Conservation (phyloP, 2,888 invertebrate genomes). For the Eudemis profundana region DNA sequence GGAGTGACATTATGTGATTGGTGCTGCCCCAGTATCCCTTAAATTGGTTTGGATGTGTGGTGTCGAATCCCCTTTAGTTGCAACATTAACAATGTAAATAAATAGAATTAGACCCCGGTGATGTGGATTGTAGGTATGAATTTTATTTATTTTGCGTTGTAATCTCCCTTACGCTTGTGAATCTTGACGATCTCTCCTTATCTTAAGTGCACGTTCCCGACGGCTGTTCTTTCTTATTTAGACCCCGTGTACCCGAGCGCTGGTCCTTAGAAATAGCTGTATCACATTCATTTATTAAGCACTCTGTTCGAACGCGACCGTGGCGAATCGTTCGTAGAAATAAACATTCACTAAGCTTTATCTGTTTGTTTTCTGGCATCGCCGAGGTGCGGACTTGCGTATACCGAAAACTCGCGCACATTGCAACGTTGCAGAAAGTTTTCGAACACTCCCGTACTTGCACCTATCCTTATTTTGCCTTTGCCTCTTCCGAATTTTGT, state of each 20-base stretch:
- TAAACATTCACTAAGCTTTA: slow-evolving; percentile 76
- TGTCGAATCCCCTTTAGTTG: slow-evolving; percentile 70
- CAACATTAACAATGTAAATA: slow-evolving; percentile 64
- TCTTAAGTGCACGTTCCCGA: slow-evolving; percentile 50
- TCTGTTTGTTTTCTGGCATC: slow-evolving; percentile 86
- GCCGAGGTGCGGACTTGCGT: slow-evolving; percentile 73
- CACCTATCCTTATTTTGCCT: slow-evolving; percentile 80
- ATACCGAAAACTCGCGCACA: slow-evolving; percentile 63
- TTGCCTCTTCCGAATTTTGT: slow-evolving; percentile 70
- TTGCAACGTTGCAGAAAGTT: slow-evolving; percentile 57
- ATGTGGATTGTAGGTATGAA: slow-evolving; percentile 67
- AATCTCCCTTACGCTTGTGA: slow-evolving; percentile 62
- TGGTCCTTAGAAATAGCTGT: slow-evolving; percentile 59
- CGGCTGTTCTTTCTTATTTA: slow-evolving; percentile 46
- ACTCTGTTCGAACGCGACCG: slow-evolving; percentile 58
- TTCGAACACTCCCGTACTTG: slow-evolving; percentile 66
- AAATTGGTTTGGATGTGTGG: slow-evolving; percentile 74
- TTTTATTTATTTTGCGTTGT: slow-evolving; percentile 67
- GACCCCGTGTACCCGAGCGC: slow-evolving; percentile 51
- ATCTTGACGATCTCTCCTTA: slow-evolving; percentile 56
- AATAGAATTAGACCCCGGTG: slow-evolving; percentile 67
- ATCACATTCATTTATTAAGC: slow-evolving; percentile 56
- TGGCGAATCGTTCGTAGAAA: slow-evolving; percentile 59
- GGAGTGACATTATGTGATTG: slow-evolving; percentile 80
- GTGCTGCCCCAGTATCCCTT: slow-evolving; percentile 81